phyloP scores from a whole-genome alignment of 2,797 vertebrate genomes.

The Bradypodion pumilum region DNA sequence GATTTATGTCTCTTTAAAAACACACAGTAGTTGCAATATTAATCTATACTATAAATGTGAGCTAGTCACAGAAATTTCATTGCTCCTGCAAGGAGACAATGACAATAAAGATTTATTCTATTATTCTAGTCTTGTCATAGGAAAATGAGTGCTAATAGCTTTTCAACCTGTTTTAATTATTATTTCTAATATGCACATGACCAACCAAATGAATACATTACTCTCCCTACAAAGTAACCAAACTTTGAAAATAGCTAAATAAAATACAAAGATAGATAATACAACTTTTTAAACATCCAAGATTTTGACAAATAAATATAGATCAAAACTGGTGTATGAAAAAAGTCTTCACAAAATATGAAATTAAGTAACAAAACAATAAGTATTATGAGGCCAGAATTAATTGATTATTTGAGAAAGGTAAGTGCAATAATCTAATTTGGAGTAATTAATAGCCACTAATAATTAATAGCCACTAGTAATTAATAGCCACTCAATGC shows the following conservation, averaged over 20 bases:
- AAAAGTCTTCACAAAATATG: not conserved
- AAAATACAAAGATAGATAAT: not conserved
- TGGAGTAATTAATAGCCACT: no score
- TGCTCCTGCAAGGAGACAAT: no score
- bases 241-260: not conserved
- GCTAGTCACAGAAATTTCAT: no score
- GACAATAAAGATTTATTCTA: no score
- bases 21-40: not conserved
- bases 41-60: not conserved
- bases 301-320: not conserved
- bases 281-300: conserved; percentile 1
- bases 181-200: not conserved
- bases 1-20: not conserved
- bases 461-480: no score
- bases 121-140: no score
- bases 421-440: no score
- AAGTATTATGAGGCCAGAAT: not conserved
- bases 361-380: not conserved
- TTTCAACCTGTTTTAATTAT: not conserved
- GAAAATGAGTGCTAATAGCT: not conserved
- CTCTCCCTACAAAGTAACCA: not conserved
- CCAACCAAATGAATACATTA: not conserved
- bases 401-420: no score
- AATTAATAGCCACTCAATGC: no score
- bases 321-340: not conserved